Evolutionary conservation across 2,797 vertebrate genomes (phyloP), one percentile per base, ranked within the genome.

Genomic region (Peromyscus attwateri): DNA sequence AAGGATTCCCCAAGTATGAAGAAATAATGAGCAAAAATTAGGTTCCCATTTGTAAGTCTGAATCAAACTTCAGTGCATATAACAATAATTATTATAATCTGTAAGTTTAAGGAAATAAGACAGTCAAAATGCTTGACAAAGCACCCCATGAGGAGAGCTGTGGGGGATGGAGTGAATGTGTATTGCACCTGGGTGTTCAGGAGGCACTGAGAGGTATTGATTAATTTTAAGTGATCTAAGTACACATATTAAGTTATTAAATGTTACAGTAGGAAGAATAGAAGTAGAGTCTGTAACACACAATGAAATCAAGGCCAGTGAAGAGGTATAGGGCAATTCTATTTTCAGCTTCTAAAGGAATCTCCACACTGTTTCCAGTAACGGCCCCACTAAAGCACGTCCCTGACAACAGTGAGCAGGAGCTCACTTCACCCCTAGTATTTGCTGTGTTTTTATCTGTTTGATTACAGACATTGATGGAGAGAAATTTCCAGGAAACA

Each of bases 21-120:
- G 75, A 55, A 95, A 71, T 57, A 31, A 34, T 75, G 34, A 57
- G 12, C 70, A 95, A 79, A 80, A 52, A 81, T 34, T 21, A 34
- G 57, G 29, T 43, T 75, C 23, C 17, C 75, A 43, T 43, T 73
- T 73, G 34, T 81, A 66, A 55, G 29, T 52, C 55, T 64, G 25
- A 70, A 83, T 46, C 68, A 52, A 75, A 31, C n/a, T 73, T 73
- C 10, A 66, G 68, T 21, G 27, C 21, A 31, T n/a, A 49, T 23
- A 52, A 34, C 9, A 64, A 37, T 75, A 64, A n/a, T 77, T 49
- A 27, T 82, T 94, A 57, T 66, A 88, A 88, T 25, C 87, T 76
- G 27, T 34, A 49, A 92, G 70, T 14, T 82, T 82, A 37, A 92
- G 66, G 14, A 82, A 92, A 79, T 43, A 92, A 75, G 82, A 73